Conservation (phyloP, 2,113 vertebrate species). For the Ibidorhyncha struthersii region DNA sequence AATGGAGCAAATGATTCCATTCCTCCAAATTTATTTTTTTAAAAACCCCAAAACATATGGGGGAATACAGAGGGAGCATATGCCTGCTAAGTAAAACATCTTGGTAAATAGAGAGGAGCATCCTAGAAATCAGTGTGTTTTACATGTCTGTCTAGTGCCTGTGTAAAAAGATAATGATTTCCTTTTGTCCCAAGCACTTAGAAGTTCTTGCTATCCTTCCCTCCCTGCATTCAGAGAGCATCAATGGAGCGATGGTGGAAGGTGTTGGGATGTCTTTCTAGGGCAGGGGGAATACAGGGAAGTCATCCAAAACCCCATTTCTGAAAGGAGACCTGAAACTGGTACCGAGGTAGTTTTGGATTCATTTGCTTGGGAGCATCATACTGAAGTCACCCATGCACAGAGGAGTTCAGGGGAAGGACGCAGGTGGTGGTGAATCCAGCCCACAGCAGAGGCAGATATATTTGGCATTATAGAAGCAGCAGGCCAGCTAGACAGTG, state of each 20-base stretch:
- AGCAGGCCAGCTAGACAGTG: neutral
- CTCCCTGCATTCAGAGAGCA: neutral
- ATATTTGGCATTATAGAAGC: neutral
- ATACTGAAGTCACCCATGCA: neutral
- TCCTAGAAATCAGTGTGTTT: neutral
- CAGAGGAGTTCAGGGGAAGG: neutral
- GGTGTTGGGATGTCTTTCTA: fast-evolving
- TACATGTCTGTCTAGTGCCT: neutral
- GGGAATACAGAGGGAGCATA: slow-evolving; percentile 65
- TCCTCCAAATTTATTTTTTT: neutral
- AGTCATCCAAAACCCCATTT: neutral
- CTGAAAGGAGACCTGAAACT: neutral
- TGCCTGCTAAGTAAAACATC: slow-evolving; percentile 53
- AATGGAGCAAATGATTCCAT: neutral
- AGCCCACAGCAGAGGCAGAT: neutral
- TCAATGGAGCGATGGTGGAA: fast-evolving
- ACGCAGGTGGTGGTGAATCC: neutral
- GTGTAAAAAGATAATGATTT: neutral
- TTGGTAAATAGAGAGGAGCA: slow-evolving; percentile 7
- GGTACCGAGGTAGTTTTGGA: neutral
- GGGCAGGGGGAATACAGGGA: neutral
- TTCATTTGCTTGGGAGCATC: neutral
- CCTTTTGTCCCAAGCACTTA: neutral
- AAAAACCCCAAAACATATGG: slow-evolving; percentile 45
- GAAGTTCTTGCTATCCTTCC: neutral